Conservation (phyloP, 2,888 invertebrate genomes). For the Calliphora vomitoria region DNA sequence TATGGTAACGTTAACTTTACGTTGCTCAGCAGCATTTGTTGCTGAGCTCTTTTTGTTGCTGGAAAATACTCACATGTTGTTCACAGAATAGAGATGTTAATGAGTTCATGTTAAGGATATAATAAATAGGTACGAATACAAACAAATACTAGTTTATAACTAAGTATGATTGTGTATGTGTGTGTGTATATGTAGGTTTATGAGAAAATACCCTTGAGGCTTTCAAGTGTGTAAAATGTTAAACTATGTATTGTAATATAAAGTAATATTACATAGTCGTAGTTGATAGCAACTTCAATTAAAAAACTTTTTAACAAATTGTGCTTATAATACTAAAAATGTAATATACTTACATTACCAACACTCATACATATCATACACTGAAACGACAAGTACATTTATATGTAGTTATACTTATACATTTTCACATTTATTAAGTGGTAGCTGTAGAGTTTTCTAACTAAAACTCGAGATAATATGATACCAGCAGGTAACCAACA, state of each 20-base stretch:
- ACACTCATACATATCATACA: neutral
- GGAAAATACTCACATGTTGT: neutral
- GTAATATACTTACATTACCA: slow-evolving; percentile 30
- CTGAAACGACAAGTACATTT: neutral
- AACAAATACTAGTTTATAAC: slow-evolving; percentile 49
- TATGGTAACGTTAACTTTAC: slow-evolving; percentile 74
- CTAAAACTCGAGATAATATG: slow-evolving; percentile 37
- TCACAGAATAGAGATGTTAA: slow-evolving; percentile 62
- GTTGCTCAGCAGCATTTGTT: slow-evolving; percentile 39
- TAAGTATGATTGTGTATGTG: slow-evolving; percentile 7
- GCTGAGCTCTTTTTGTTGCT: slow-evolving; percentile 1
- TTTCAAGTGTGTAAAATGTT: slow-evolving; percentile 77
- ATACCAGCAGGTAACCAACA: slow-evolving; percentile 58
- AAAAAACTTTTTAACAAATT: slow-evolving; percentile 75
- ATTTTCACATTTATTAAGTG: slow-evolving; percentile 52
- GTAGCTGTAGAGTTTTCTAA: slow-evolving; percentile 27
- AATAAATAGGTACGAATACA: slow-evolving; percentile 42
- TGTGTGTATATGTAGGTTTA: slow-evolving; percentile 38
- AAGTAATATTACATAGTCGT: slow-evolving; percentile 72
- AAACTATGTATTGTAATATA: slow-evolving; percentile 78
- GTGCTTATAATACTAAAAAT: slow-evolving; percentile 70
- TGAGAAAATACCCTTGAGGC: slow-evolving; percentile 79
- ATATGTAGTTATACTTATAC: neutral
- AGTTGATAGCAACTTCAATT: slow-evolving; percentile 73
- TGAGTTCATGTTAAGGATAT: slow-evolving; percentile 72